Evolutionary conservation across 1,140 invertebrate genomes (phyloP).

Genomic region (Ruditapes philippinarum): DNA sequence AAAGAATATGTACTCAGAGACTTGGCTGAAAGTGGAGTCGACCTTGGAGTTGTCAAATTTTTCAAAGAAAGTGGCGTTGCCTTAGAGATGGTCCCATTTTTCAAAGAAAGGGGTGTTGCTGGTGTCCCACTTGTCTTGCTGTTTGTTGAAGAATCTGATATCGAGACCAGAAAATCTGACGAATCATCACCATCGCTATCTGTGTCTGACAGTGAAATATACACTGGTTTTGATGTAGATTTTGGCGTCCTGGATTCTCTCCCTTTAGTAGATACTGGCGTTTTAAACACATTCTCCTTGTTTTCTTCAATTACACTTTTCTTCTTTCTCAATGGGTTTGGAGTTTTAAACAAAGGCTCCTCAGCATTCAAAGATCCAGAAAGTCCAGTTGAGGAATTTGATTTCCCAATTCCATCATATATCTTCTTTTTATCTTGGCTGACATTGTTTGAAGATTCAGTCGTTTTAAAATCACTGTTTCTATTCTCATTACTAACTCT

Average conservation of each 20-base stretch:
- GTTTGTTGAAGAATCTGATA: background rate
- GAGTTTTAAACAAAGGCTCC: constrained; percentile 18
- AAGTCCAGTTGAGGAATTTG: background rate
- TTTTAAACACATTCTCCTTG: constrained; percentile 29
- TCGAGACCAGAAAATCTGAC: background rate
- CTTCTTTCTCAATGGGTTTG: background rate
- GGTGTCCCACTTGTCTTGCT: background rate
- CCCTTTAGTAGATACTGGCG: background rate
- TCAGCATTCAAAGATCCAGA: background rate
- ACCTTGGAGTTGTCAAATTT: background rate
- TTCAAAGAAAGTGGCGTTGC: background rate
- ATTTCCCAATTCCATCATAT: background rate
- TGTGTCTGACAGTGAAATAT: background rate
- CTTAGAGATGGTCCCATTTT: background rate
- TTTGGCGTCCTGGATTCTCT: background rate
- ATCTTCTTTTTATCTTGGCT: no score
- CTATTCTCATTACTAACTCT: background rate
- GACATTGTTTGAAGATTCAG: no score
- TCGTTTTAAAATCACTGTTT: no score
- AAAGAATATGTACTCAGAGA: constrained; percentile 42
- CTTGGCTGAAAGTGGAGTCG: background rate
- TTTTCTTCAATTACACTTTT: background rate
- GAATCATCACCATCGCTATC: constrained; percentile 9
- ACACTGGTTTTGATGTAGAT: background rate
- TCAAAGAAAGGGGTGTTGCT: background rate